Evolutionary conservation across 2,888 invertebrate genomes (phyloP), one percentile per base, ranked within the genome.

Genomic region (Zygogramma bicolorata): DNA sequence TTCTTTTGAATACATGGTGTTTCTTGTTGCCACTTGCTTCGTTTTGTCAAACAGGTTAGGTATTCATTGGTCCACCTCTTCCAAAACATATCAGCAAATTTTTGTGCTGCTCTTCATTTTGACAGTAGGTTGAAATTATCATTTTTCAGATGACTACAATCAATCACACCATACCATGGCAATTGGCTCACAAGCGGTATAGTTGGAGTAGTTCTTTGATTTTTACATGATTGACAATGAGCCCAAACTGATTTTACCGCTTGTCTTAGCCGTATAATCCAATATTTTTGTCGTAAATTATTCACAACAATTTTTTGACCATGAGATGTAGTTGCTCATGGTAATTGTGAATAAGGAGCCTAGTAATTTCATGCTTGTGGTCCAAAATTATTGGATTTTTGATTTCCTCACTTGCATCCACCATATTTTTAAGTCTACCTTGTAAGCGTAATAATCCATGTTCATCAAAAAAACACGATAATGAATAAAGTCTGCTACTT

Each of bases 321-420:
- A n/a, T n/a, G n/a, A n/a, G 58, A 58, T 58, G 29, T 27, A 29
- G 22, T 15, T 29, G n/a, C 49, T 34, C 42, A 31, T 65, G 18
- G 53, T 58, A 73, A 46, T 71, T n/a, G 15, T 34, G 4, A 2
- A 60, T 60, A 3, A 34, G 8, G 7, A 60, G 18, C 18, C 34
- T 60, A 8, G 59, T 34, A 2, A 60, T 60, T 34, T 18, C 15
- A 18, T 60, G 18, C 3, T 34, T 34, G 3, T n/a, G n/a, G n/a
- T n/a, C n/a, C n/a, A n/a, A n/a, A n/a, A n/a, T n/a, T n/a, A n/a
- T n/a, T n/a, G n/a, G 31, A 34, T 10, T 60, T 20, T 34, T 34
- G 3, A 34, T 13, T 2, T 34, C 34, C 13, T 34, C 34, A 34
- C 13, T 8, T 2, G 13, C 34, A 34, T 34, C 34, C 13, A 34